Conservation (phyloP, 1,140 invertebrate genomes). For the Diorhabda elongata region DNA sequence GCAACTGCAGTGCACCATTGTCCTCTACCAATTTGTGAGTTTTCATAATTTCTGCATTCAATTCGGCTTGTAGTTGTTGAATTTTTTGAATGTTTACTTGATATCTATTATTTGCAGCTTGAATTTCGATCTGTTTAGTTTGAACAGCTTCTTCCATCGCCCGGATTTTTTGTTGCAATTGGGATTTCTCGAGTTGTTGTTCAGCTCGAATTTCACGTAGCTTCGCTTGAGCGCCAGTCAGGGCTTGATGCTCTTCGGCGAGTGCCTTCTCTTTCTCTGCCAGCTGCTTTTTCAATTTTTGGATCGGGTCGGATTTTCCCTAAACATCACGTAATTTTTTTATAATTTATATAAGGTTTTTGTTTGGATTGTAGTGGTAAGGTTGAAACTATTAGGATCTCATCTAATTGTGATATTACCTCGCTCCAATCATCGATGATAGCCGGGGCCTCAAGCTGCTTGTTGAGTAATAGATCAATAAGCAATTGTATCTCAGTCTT, state of each 20-base stretch:
- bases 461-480: conserved; percentile 82
- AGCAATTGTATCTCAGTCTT: conserved; percentile 82
- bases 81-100: conserved; percentile 34
- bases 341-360: neutral
- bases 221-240: conserved; percentile 65
- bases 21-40: conserved; percentile 55
- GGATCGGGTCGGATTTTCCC: conserved; percentile 78
- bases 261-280: conserved; percentile 74
- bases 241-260: conserved; percentile 66
- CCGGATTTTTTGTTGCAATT: conserved; percentile 53
- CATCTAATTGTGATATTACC: conserved; percentile 46
- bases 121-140: conserved; percentile 41
- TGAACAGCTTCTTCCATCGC: conserved; percentile 56
- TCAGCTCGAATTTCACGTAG: conserved; percentile 73
- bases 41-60: conserved; percentile 56
- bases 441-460: conserved; percentile 71
- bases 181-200: conserved; percentile 61
- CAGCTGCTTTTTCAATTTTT: conserved; percentile 80
- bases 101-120: conserved; percentile 27
- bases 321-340: conserved; percentile 37
- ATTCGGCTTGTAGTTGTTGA: conserved; percentile 53
- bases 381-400: no score
- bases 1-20: conserved; percentile 51
- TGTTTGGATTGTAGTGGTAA: neutral
- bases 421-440: conserved; percentile 82